Conservation (phyloP, 2,797 vertebrate genomes). For the Lemur catta region DNA sequence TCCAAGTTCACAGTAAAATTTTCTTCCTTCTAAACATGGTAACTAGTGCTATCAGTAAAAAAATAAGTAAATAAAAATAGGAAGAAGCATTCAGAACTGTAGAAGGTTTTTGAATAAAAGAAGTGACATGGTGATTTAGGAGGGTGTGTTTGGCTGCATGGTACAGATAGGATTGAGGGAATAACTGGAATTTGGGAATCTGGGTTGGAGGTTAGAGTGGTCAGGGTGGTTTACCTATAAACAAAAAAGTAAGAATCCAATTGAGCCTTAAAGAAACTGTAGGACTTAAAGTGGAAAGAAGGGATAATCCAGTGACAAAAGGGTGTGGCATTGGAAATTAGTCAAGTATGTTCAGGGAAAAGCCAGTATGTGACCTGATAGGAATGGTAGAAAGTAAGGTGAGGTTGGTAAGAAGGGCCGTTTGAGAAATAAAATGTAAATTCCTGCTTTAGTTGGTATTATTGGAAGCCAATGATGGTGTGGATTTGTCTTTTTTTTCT, state of each 20-base stretch:
- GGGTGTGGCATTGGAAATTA: background rate
- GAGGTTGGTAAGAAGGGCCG: background rate
- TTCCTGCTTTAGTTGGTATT: background rate
- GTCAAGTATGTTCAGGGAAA: background rate
- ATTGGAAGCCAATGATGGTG: background rate
- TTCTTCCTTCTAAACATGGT: background rate
- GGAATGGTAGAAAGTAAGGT: background rate
- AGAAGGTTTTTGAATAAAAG: background rate
- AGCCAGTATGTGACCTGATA: background rate
- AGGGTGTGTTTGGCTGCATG: background rate
- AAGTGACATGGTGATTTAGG: slow-evolving; percentile 1
- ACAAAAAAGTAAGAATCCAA: background rate
- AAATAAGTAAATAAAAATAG: background rate
- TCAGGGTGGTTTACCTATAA: background rate
- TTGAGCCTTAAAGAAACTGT: background rate
- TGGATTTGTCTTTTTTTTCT: background rate
- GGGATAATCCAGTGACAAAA: background rate
- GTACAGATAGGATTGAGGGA: background rate
- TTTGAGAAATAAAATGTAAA: background rate
- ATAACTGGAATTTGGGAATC: background rate
- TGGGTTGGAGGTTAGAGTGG: background rate
- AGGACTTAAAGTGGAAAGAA: background rate
- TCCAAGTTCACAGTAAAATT: background rate
- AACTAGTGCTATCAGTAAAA: background rate
- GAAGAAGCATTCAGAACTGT: background rate